A percentile compares a stretch with the other conserved stretches of the same genome.
Conservation (phyloP, 2,797 vertebrate genomes). For the Pangasius sanitwongsei region DNA sequence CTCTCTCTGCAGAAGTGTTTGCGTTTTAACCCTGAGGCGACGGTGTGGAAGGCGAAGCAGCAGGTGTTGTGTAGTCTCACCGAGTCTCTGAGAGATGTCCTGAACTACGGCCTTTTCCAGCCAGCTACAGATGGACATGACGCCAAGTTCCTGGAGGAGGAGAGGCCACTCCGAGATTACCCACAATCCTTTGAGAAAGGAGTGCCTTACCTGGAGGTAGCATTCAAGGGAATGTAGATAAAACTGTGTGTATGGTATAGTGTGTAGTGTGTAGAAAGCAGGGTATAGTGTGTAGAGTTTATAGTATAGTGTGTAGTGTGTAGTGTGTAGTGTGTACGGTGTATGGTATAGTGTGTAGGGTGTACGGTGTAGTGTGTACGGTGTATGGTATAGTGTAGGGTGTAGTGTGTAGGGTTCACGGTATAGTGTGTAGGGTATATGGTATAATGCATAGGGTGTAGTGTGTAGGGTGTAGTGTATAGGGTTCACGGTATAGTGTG, state of each 20-base stretch:
- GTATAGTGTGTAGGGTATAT: neutral
- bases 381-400: neutral
- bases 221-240: neutral
- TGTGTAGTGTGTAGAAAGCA: neutral
- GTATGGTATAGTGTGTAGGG: too few relatives aligned
- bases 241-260: neutral
- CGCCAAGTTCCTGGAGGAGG: conserved; percentile 93
- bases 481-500: neutral
- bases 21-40: conserved; percentile 90
- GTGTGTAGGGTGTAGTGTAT: too few relatives aligned
- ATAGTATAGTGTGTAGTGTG: neutral
- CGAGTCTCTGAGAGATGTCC: conserved; percentile 89
- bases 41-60: conserved; percentile 94
- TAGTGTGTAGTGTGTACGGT: neutral
- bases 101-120: conserved; percentile 95
- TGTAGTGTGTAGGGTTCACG: neutral
- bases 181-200: conserved; percentile 94
- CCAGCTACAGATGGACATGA: conserved; percentile 91
- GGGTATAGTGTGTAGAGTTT: neutral
- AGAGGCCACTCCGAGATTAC: conserved; percentile 88
- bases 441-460: neutral
- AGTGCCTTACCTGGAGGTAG: conserved; percentile 90
- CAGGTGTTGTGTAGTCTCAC: conserved; percentile 92
- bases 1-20: conserved; percentile 85
- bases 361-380: neutral